Conservation (phyloP, 2,113 vertebrate genomes). For the Picathartes gymnocephalus region DNA sequence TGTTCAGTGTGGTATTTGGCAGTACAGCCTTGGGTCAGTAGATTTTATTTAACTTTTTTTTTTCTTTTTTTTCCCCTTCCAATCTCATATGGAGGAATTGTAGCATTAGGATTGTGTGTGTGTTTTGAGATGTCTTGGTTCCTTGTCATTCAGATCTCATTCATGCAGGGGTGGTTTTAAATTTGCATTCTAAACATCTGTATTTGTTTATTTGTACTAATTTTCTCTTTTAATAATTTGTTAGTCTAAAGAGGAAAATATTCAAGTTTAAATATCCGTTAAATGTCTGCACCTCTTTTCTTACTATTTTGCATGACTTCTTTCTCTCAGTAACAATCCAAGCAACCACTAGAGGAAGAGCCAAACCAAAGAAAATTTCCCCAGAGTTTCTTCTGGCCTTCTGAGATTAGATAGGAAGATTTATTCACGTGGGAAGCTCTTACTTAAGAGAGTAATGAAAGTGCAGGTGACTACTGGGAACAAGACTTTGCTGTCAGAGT, state of each 20-base stretch:
- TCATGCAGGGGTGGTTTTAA: not conserved
- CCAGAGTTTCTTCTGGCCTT: not conserved
- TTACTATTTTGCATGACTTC: not conserved
- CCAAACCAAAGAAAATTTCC: not conserved
- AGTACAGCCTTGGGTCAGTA: not conserved
- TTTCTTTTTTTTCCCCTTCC: not conserved
- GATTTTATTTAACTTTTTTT: not conserved
- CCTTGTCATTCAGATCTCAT: not conserved
- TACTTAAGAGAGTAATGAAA: not conserved
- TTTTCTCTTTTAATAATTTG: not conserved
- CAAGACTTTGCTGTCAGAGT: not conserved
- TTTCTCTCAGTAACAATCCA: not conserved
- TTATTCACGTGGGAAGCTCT: not conserved
- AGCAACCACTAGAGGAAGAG: not conserved
- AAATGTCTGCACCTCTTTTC: not conserved
- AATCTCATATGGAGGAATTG: not conserved
- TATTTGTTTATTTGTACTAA: not conserved
- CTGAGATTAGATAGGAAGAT: not conserved
- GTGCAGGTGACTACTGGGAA: not conserved
- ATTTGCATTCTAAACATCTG: not conserved
- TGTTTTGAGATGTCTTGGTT: not conserved
- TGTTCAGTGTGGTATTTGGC: not conserved
- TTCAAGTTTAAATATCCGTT: not conserved
- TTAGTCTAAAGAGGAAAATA: not conserved
- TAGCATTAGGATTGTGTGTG: not conserved